Base-by-base conservation (phyloP, 2,888 invertebrate species). In the Cephus pygmeus region DNA sequence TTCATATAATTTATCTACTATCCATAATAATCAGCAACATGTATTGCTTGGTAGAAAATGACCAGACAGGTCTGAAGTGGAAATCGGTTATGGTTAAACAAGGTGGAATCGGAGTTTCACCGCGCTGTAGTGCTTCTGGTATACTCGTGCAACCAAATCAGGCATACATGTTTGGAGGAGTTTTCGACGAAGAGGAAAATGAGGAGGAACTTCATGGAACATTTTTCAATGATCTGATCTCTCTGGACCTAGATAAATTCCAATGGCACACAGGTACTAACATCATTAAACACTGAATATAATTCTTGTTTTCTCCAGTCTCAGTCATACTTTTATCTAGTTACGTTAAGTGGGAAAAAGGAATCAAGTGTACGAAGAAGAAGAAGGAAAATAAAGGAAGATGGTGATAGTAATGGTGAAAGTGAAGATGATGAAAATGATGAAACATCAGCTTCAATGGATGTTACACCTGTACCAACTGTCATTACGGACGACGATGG, bases 151-250 rank as follows among this genome's bases (percentile, higher is more conserved):
- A 94, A 69, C 93, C 94, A 33, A 95, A 94, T 83, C 93, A 94
- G 77, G 96, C 95, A 0, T 96, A 96, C 86, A 94, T 96, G 80
- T 98, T 97, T 90, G 98, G 98, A 0, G 98, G 98, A 1, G 96
- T 98, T 15, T 93, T 94, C 92, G 98, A 98, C 86, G 93, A 95
- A 76, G 96, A 97, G 88, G 96, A 97, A 87, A 87, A 96, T 76
- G 97, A 98, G 76, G 97, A 97, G 87, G 94, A 95, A 80, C 91
- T 98, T 1, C 93, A 93, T 11, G 96, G 97, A 0, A 94, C 94
- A 80, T 97, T 98, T 92, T 96, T 94, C 84, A 96, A 97, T 87
- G 97, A 97, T 75, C 92, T 98, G 12, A 93, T 95, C 80, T 92
- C 94, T 40, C 89, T 98, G 9, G 98, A 98, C 88, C 89, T 97